These are phyloP conservation scores for Drosophila kikkawai DNA, from an alignment of 1,140 invertebrate genomes.

Conservation along the genomic window DNA sequence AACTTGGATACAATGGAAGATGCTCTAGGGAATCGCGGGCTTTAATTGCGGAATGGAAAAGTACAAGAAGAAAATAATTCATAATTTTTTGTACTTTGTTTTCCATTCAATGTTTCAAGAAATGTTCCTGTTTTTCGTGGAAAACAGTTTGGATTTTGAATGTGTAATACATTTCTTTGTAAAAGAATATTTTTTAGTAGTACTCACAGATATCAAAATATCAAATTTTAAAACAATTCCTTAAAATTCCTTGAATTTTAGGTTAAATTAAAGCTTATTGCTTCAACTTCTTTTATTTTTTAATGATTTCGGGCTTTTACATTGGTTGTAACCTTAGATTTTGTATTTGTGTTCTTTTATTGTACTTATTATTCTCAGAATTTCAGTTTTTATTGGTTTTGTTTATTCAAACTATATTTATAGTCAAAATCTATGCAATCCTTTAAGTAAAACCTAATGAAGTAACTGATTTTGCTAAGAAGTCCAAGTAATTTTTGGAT, in stretches of 20 bases:
- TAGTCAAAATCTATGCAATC: rapidly evolving
- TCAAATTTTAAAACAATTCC: too few relatives aligned
- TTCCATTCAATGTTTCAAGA: neutral
- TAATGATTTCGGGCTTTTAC: too few relatives aligned
- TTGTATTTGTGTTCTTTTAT: too few relatives aligned
- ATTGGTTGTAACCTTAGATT: too few relatives aligned
- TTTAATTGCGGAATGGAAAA: slow-evolving; percentile 12
- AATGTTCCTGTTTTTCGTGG: neutral
- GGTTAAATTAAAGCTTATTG: too few relatives aligned
- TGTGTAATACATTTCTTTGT: too few relatives aligned
- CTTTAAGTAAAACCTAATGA: neutral
- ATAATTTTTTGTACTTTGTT: neutral
- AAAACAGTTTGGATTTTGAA: too few relatives aligned
- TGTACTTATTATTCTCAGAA: too few relatives aligned
- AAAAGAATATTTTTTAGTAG: too few relatives aligned
- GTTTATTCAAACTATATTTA: neutral
- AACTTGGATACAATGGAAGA: slow-evolving; percentile 4
- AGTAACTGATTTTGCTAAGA: neutral
- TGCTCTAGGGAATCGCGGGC: slow-evolving; percentile 1
- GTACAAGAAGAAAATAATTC: slow-evolving; percentile 2
- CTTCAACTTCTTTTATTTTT: too few relatives aligned
- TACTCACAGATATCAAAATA: too few relatives aligned
- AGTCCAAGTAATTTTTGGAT: neutral
- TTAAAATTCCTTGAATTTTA: too few relatives aligned
- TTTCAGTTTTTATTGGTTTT: neutral